These are phyloP conservation scores for Micrastur ruficollis DNA, from an alignment of 2,797 vertebrate genomes.

Conservation along the genomic window DNA sequence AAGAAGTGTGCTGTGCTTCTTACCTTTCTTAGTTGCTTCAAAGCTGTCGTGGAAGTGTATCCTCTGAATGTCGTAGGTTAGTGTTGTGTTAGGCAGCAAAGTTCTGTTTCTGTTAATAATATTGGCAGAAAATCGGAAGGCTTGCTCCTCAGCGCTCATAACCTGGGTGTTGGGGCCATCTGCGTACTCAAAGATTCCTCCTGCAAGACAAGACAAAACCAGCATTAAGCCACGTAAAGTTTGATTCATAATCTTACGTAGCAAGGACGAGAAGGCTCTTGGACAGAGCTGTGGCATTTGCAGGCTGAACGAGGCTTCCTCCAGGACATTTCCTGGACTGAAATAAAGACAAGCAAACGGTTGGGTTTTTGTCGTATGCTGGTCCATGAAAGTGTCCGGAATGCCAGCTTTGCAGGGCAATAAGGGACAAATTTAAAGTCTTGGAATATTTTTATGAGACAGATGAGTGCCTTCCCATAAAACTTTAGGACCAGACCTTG, in stretches of 20 bases:
- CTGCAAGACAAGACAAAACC: constrained; percentile 73
- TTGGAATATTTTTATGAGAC: not conserved
- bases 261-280: not conserved
- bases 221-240: not conserved
- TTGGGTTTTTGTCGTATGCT: not conserved
- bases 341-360: rapidly evolving
- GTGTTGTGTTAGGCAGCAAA: constrained; percentile 94
- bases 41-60: constrained; percentile 99
- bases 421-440: not conserved
- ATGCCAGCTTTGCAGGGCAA: not conserved
- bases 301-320: not conserved
- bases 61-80: constrained; percentile 98
- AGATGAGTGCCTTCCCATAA: not conserved
- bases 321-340: not conserved
- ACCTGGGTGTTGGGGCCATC: constrained; percentile 89
- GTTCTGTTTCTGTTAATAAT: constrained; percentile 99
- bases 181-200: constrained; percentile 95
- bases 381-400: not conserved
- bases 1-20: constrained; percentile 48
- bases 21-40: constrained; percentile 98
- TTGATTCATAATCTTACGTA: rapidly evolving
- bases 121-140: constrained; percentile 97
- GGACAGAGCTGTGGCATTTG: not conserved
- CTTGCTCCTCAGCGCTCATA: constrained; percentile 94
- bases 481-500: not conserved